phyloP scores from a whole-genome alignment of 2,113 vertebrate species.

The Mystacornis crossleyi region DNA sequence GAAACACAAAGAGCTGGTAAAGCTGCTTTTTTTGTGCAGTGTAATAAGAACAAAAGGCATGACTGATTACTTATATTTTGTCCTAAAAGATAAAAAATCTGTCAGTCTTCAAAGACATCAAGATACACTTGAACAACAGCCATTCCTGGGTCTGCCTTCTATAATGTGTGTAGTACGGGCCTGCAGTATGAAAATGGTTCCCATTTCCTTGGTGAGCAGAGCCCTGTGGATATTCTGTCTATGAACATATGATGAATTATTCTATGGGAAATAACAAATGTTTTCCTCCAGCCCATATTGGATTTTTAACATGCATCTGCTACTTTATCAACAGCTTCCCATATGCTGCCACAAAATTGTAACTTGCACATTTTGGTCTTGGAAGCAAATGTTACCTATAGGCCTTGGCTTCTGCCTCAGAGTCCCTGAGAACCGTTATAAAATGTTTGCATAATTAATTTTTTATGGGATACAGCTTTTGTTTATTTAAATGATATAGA shows the following conservation, averaged over 20 bases:
- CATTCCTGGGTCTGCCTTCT: neutral
- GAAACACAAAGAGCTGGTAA: neutral
- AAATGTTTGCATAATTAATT: neutral
- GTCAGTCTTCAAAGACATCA: neutral
- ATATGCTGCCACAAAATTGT: neutral
- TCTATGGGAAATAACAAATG: conserved; percentile 33
- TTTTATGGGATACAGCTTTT: conserved; percentile 17
- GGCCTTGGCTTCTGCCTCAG: neutral
- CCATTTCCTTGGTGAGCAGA: neutral
- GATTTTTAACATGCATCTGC: conserved; percentile 42
- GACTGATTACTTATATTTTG: neutral
- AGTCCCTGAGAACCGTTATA: neutral
- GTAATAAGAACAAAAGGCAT: neutral
- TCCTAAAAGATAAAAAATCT: neutral
- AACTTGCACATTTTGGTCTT: conserved; percentile 16
- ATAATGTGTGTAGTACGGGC: neutral
- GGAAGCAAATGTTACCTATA: neutral
- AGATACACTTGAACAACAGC: neutral
- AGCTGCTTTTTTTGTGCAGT: neutral
- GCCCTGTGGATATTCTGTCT: neutral
- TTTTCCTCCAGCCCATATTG: conserved; percentile 7
- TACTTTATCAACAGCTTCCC: conserved; percentile 16
- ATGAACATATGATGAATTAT: neutral
- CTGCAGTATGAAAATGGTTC: neutral
- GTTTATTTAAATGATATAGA: neutral